Percentiles rank a stretch among this genome's conserved stretches.
phyloP scores from a whole-genome alignment of 1,140 invertebrate genomes.

The Lanistes nyassanus region DNA sequence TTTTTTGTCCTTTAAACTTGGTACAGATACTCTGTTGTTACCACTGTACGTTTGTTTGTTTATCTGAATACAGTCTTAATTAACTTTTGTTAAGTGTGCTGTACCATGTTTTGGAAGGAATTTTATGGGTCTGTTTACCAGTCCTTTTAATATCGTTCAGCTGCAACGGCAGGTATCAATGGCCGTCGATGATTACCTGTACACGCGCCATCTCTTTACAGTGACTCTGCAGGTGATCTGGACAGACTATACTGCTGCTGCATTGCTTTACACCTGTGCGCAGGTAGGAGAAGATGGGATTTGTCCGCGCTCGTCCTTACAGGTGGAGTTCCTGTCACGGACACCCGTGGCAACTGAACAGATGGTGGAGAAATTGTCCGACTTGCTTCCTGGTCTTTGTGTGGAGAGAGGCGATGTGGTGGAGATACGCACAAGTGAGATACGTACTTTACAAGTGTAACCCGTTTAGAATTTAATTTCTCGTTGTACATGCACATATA shows the following conservation, averaged over 20 bases:
- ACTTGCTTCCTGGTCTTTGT: not conserved
- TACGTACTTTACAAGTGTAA: too few species aligned
- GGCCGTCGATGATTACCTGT: not conserved
- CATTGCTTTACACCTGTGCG: not conserved
- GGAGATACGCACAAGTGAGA: not conserved
- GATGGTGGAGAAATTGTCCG: not conserved
- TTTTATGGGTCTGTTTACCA: too few species aligned
- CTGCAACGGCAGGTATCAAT: too few species aligned
- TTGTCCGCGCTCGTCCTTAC: not conserved
- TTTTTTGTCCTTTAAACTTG: too few species aligned
- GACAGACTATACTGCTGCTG: not conserved
- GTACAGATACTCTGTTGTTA: too few species aligned
- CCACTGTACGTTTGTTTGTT: too few species aligned
- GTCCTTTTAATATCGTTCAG: too few species aligned
- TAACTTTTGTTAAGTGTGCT: too few species aligned
- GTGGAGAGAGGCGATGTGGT: not conserved
- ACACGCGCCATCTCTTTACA: not conserved
- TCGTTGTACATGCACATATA: not conserved
- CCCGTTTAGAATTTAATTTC: not conserved
- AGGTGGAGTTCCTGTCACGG: slow-evolving; percentile 20
- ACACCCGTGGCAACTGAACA: not conserved
- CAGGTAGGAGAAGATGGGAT: not conserved
- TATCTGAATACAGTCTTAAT: too few species aligned
- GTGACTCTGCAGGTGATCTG: not conserved
- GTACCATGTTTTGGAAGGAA: too few species aligned